A percentile compares a stretch with the other conserved stretches of the same genome.
phyloP scores from a whole-genome alignment of 2,797 vertebrate genomes.

The Chelon auratus region DNA sequence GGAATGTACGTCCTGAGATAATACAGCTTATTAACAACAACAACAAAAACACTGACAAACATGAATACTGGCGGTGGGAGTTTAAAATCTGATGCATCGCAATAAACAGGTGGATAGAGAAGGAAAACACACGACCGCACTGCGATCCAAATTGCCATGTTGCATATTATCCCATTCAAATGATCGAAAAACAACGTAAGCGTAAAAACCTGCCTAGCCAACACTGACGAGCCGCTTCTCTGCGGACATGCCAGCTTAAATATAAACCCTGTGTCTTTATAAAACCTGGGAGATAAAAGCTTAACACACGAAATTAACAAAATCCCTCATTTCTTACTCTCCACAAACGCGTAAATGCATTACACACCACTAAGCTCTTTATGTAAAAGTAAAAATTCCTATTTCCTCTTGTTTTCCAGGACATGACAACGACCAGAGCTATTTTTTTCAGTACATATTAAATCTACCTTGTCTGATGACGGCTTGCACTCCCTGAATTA shows the following conservation, averaged over 20 bases:
- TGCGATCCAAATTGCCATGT: not conserved
- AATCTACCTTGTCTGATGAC: constrained; percentile 12
- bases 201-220: not conserved
- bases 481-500: not conserved
- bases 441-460: constrained; percentile 11
- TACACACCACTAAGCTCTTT: no score
- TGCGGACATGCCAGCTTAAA: constrained; percentile 44
- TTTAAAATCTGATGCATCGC: constrained; percentile 22
- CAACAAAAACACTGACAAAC: constrained; percentile 51
- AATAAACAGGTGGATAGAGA: not conserved
- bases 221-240: constrained; percentile 34
- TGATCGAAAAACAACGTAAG: not conserved
- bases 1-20: constrained; percentile 37
- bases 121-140: not conserved
- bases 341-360: not conserved
- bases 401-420: constrained; percentile 2
- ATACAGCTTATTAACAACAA: constrained; percentile 16
- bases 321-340: constrained; percentile 1
- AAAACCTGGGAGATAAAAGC: constrained; percentile 1
- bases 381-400: not conserved
- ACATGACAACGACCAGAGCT: not conserved
- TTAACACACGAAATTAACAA: not conserved
- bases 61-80: not conserved
- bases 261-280: constrained; percentile 26
- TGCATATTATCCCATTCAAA: constrained; percentile 14